Base-by-base conservation (phyloP, 1,140 invertebrate species). In the Conus betulinus region DNA sequence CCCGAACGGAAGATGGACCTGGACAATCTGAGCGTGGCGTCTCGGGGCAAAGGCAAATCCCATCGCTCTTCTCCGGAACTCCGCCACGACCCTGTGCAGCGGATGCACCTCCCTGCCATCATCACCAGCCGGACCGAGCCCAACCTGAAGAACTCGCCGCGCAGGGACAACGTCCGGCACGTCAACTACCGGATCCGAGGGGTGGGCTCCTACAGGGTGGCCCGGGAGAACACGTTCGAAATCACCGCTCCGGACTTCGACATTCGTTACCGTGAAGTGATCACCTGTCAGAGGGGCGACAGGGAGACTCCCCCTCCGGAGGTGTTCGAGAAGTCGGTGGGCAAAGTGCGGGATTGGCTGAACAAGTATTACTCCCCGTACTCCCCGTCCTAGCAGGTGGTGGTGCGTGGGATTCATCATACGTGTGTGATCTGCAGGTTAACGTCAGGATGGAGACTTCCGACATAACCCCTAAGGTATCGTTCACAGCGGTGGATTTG, bases 211-310 rank as follows among this genome's bases (percentile, higher is more conserved):
- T 87, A 87, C 23, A 17, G 74, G 51, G 85, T 87, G 71, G 52
- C 85, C 17, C 53, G 90, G 27, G 92, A 93, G 86, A 89, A 79
- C 39, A 93, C 92, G 3, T 93, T 93, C 87, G 90, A 93, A 87
- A 92, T 93, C 74, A 93, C 92, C 15, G 90, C 91, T 4, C 90
- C 91, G 7, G 91, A 91, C 51, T 93, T 90, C 87, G 92, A 93
- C 85, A 92, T 93, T 39, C 88, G 92, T 5, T 93, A 91, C 86
- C 91, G 90, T 74, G 91, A 92, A 53, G 89, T 92, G 10, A 90
- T 91, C 15, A 85, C 90, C 3, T 88, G 88, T 23, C 90, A 92
- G 39, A 89, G 85, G 25, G 79, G 87, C 3, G 90, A 91, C 85
- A 55, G 89, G 7, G 90, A 90, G 20, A 90, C 91, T 0, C 91